phyloP scores from a whole-genome alignment of 1,140 invertebrate species.

The Tetramorium simillimum region DNA sequence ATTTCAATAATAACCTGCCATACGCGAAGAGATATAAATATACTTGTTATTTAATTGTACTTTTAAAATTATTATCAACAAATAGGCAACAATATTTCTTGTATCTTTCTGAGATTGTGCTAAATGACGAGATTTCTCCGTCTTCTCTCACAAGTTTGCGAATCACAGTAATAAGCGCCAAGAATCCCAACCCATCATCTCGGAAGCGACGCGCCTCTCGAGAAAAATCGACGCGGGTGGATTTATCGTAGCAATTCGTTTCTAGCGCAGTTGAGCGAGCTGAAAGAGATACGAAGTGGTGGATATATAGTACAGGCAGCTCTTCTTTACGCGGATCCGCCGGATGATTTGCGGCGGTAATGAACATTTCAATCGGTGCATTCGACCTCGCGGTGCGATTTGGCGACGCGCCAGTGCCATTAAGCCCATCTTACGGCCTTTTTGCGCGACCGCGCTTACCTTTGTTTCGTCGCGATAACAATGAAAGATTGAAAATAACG shows the following conservation, averaged over 20 bases:
- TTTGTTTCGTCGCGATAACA: constrained; percentile 82
- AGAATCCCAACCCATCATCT: constrained; percentile 26
- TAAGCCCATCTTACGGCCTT: constrained; percentile 76
- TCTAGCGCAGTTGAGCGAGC: constrained; percentile 20
- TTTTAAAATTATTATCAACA: background rate
- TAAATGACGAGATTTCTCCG: constrained; percentile 6
- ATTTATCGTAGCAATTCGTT: constrained; percentile 47
- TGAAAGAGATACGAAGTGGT: constrained; percentile 35
- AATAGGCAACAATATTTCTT: background rate
- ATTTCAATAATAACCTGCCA: background rate
- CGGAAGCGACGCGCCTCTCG: constrained; percentile 25
- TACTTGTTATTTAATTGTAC: constrained; percentile 9
- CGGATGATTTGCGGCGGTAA: constrained; percentile 74
- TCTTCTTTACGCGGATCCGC: constrained; percentile 42
- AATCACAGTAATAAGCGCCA: constrained; percentile 37
- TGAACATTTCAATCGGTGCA: constrained; percentile 77
- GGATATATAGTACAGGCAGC: constrained; percentile 40
- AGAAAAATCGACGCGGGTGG: constrained; percentile 45
- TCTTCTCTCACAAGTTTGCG: background rate
- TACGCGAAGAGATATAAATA: background rate
- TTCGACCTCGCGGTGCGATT: constrained; percentile 72
- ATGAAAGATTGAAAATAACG: constrained; percentile 80
- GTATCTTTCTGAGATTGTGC: background rate
- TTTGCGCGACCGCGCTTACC: constrained; percentile 74
- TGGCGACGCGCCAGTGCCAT: constrained; percentile 80